These are phyloP conservation scores for Puma concolor DNA, from an alignment of 2,113 vertebrate species.

Conservation along the genomic window DNA sequence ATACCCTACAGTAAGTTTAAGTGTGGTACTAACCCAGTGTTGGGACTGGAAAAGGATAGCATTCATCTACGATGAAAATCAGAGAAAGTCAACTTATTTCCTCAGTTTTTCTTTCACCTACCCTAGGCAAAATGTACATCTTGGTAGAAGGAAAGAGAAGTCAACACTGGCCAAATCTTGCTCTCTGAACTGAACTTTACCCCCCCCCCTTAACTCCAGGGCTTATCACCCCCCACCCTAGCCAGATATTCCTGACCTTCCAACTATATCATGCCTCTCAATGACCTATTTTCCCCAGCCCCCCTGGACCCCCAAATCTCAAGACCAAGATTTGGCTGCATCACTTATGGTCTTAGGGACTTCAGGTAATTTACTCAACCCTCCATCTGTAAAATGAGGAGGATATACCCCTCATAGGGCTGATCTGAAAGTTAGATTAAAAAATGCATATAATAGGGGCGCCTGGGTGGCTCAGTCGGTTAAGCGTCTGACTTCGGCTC, in stretches of 20 bases:
- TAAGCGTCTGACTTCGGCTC: no score
- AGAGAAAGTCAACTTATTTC: neutral
- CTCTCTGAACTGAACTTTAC: neutral
- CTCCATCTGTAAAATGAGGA: neutral
- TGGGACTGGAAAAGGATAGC: neutral
- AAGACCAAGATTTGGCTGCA: neutral
- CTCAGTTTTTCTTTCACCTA: neutral
- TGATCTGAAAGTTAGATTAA: neutral
- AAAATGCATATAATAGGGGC: neutral
- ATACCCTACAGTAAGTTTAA: neutral
- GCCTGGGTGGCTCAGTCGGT: no score
- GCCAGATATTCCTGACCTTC: neutral
- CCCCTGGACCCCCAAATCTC: neutral
- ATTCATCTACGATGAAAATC: neutral
- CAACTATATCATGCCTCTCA: neutral
- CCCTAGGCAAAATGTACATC: neutral
- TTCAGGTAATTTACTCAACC: neutral
- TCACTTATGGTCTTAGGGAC: neutral
- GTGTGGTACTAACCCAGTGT: neutral
- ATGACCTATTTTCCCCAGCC: neutral
- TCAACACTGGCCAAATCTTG: neutral
- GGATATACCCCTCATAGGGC: neutral
- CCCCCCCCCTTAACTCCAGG: neutral
- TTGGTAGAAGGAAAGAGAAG: neutral
- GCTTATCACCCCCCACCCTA: neutral